Base-by-base conservation (phyloP, 1,140 invertebrate genomes). In the Cydia splendana region DNA sequence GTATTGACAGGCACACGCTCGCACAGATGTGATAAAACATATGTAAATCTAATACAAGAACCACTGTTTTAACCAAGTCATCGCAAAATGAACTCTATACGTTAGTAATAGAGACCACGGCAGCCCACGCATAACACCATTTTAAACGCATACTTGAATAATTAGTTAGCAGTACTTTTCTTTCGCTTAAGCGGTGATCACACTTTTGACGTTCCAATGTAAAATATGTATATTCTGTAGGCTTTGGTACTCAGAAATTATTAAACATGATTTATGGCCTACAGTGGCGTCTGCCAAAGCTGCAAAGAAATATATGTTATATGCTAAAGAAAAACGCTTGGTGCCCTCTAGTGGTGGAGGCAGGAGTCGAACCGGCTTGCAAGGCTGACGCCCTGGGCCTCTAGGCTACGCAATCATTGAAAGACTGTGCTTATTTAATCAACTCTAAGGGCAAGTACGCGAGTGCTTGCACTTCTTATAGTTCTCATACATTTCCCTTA, bases 91-190 rank as follows among this genome's bases (percentile, higher is more conserved):
- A 53, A 53, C 51, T 18, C 6, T 53, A 53, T 53, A 0, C 4
- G 15, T 18, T 7, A 12, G 51, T 7, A 53, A 53, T 18, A 53
- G n/a, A 13, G 45, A 13, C 45, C 45, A 45, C 15, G 15, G 12
- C 48, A 13, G 4, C 51, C 51, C 51, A 53, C 51, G 51, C 51
- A 53, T 45, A 45, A 13, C 10, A 18, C 51, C n/a, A 53, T 53
- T 53, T 7, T 53, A 53, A 53, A 53, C n/a, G 51, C 51, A 53
- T 53, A 53, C 15, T 53, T 53, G 51, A 53, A 53, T 53, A 53
- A 53, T 53, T 53, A n/a, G n/a, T 0, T 53, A n/a, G n/a, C n/a
- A 53, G 51, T n/a, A 53, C 51, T 53, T 53, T 53, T 53, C 51
- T 53, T 18, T 53, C 51, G 51, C n/a, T 53, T 53, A 53, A 53